Evolutionary conservation across 64 coral and sea anemone genomes (phyloP).

Genomic region (Pocillopora damicornis): DNA sequence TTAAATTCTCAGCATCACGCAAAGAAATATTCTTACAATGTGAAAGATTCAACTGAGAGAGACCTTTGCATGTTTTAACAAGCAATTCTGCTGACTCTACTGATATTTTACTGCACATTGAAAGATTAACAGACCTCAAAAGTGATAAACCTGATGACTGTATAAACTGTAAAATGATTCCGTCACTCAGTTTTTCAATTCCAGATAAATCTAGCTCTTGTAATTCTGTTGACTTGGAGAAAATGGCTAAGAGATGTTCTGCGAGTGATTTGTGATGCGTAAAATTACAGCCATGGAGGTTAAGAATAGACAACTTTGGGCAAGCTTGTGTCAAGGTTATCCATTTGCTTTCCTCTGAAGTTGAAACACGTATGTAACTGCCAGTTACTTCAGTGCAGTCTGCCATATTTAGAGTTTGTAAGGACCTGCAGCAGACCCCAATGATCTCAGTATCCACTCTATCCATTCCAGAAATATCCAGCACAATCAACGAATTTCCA

Average conservation of each 20-base stretch:
- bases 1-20: constrained; percentile 37
- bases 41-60: constrained; percentile 42
- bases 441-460: constrained; percentile 36
- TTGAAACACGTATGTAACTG: not conserved
- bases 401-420: constrained; percentile 40
- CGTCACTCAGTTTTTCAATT: constrained; percentile 43
- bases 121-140: constrained; percentile 50
- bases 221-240: constrained; percentile 13
- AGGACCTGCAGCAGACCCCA: constrained; percentile 27
- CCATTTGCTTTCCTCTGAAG: not conserved
- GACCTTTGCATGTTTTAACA: constrained; percentile 21
- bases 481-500: constrained; percentile 28
- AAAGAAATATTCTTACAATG: constrained; percentile 56
- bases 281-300: constrained; percentile 49
- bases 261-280: not conserved
- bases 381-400: constrained; percentile 41
- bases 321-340: constrained; percentile 41
- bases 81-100: constrained; percentile 23
- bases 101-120: constrained; percentile 39
- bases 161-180: constrained; percentile 32
- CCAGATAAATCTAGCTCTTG: constrained; percentile 36
- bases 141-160: not conserved
- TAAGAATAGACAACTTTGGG: constrained; percentile 25
- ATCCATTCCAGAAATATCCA: constrained; percentile 47
- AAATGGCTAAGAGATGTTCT: constrained; percentile 39